Base-by-base conservation (phyloP, 1,140 invertebrate genomes). In the Thaumatotibia leucotreta region DNA sequence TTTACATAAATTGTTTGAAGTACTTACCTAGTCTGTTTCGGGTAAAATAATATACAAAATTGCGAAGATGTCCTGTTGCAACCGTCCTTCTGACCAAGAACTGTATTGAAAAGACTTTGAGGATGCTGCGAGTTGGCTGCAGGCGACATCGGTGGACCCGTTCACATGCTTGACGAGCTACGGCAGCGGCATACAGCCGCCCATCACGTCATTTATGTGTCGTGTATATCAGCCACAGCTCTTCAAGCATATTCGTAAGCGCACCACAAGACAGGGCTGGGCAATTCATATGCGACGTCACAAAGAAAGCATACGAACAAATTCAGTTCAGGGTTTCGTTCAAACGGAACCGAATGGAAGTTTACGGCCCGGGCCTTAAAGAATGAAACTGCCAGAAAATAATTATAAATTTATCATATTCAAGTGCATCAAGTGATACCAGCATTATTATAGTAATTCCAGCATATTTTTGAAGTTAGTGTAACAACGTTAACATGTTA, bases 61-160 rank as follows among this genome's bases (percentile, higher is more conserved):
- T 58, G 52, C 52, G 29, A 58, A 58, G 39, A 20, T 65, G 45
- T 65, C 61, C 67, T 61, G 58, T 69, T 74, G 66, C 70, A 64
- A 72, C 75, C 75, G 75, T 76, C 75, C 75, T 71, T 68, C 54
- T 68, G 75, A 76, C 69, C 69, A 74, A 72, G 32, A 58, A 63
- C 61, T 71, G 54, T 71, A 67, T 67, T 66, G 23, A 49, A 67
- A 66, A 62, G 63, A 66, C 45, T 58, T 66, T 61, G 58, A 50
- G 54, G 54, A 65, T 72, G 54, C 69, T 63, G 22, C n/a, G 52
- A 17, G 52, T 58, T 27, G n/a, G 50, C 50, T 54, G 50, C 39
- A 54, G 22, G 23, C 23, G 22, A 45, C 39, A 45, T 45, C 39
- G 17, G 17, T 20, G 39, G 17, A 17, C 20, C 17, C 39, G 39